Conservation (phyloP, 2,888 invertebrate genomes). For the Oeneis ivallda region DNA sequence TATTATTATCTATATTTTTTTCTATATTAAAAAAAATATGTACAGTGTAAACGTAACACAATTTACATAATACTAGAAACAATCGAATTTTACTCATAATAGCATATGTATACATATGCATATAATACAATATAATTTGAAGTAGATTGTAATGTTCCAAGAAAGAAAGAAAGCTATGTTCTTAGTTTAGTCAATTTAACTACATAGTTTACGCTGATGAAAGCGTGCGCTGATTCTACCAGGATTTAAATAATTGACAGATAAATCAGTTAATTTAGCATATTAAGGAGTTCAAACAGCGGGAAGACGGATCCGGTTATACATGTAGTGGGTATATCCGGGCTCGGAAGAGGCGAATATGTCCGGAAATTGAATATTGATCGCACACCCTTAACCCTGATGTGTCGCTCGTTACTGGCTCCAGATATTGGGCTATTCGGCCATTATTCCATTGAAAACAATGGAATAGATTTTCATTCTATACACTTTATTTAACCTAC, state of each 20-base stretch:
- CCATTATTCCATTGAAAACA: conserved; percentile 48
- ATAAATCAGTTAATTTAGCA: conserved; percentile 9
- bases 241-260: background rate
- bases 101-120: too few relatives aligned
- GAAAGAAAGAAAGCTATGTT: too few relatives aligned
- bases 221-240: too few relatives aligned
- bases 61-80: too few relatives aligned
- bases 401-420: conserved; percentile 71
- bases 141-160: too few relatives aligned
- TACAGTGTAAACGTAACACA: too few relatives aligned
- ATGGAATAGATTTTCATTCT: conserved; percentile 20
- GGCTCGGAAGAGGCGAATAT: conserved; percentile 77
- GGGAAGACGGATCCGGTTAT: conserved; percentile 50
- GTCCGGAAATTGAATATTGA: conserved; percentile 81
- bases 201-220: too few relatives aligned
- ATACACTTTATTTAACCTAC: background rate
- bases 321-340: conserved; percentile 67
- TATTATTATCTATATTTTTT: too few relatives aligned
- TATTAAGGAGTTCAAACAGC: conserved; percentile 33
- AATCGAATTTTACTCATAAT: too few relatives aligned
- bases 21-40: too few relatives aligned
- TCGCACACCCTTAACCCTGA: conserved; percentile 78
- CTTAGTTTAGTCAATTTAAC: too few relatives aligned
- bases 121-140: too few relatives aligned
- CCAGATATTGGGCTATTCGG: conserved; percentile 67